Evolutionary conservation across 1,140 invertebrate species (phyloP).

Genomic region (Drosophila tani): DNA sequence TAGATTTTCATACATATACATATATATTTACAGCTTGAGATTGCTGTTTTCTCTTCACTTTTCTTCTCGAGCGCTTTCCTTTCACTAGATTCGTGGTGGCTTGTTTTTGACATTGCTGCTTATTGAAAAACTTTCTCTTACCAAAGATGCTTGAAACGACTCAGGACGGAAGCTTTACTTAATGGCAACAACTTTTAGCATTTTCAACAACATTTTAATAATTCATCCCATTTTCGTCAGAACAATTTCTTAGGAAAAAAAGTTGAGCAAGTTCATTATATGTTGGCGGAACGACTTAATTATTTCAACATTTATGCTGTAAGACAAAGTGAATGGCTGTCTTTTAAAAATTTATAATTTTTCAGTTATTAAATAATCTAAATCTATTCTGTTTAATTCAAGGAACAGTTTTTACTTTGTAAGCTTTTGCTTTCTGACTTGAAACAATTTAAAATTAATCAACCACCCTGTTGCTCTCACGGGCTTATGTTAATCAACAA

Average conservation of each 20-base stretch:
- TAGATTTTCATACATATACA: background rate
- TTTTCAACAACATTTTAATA: conserved; percentile 49
- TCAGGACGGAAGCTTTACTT: conserved; percentile 32
- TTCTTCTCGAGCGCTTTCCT: background rate
- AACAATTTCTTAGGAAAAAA: conserved; percentile 1
- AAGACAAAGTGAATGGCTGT: conserved; percentile 28
- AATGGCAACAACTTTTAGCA: conserved; percentile 62
- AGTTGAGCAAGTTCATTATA: conserved; percentile 53
- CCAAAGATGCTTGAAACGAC: conserved; percentile 15
- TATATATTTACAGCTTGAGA: conserved; percentile 22
- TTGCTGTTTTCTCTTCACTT: conserved; percentile 13
- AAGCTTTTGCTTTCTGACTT: background rate
- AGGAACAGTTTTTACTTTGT: background rate
- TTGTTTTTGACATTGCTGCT: conserved; percentile 61
- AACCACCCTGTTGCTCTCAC: background rate
- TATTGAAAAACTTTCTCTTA: conserved; percentile 69
- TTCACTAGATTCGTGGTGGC: conserved; percentile 5
- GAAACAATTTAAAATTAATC: conserved; percentile 4
- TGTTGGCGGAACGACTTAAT: conserved; percentile 27
- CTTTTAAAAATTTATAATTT: background rate
- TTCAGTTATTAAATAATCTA: background rate
- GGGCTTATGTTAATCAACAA: conserved; percentile 19
- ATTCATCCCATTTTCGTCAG: conserved; percentile 27
- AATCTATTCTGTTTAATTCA: background rate
- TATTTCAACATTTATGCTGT: conserved; percentile 30